These are phyloP conservation scores for Ophonus ardosiacus DNA, from an alignment of 2,888 invertebrate genomes.

Conservation along the genomic window DNA sequence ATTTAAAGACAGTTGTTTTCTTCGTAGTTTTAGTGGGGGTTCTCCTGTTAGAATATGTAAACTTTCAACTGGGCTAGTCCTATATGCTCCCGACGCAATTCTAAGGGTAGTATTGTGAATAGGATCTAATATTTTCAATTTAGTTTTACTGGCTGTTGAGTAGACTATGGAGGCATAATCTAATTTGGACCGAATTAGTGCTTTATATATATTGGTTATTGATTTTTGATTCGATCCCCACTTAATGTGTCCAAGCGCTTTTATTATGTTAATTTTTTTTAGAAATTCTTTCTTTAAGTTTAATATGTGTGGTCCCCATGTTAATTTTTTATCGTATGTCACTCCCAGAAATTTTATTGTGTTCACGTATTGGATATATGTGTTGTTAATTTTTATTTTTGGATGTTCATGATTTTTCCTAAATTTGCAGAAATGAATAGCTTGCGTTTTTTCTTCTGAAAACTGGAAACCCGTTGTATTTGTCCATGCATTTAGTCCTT, in stretches of 20 bases:
- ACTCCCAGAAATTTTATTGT: not conserved
- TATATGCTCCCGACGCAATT: not conserved
- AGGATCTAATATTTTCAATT: not conserved
- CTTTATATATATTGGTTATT: not conserved
- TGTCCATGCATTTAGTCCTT: not conserved
- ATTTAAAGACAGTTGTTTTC: not conserved
- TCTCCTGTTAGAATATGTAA: not conserved
- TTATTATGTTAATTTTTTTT: not conserved
- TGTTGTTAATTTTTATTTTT: not conserved
- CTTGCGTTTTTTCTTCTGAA: not conserved
- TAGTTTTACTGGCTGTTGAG: not conserved
- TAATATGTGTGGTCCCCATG: not conserved
- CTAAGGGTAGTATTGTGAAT: not conserved
- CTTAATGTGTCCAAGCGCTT: not conserved
- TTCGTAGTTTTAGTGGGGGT: not conserved
- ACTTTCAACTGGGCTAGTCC: not conserved
- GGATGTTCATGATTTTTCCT: not conserved
- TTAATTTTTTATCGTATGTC: not conserved
- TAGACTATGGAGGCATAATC: not conserved
- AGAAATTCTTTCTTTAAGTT: not conserved
- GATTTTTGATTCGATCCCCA: not conserved
- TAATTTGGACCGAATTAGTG: not conserved
- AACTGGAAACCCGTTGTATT: not conserved
- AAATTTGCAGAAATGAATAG: not conserved
- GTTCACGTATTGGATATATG: not conserved